Conservation (phyloP, 1,140 invertebrate genomes). For the Eufriesea mexicana region DNA sequence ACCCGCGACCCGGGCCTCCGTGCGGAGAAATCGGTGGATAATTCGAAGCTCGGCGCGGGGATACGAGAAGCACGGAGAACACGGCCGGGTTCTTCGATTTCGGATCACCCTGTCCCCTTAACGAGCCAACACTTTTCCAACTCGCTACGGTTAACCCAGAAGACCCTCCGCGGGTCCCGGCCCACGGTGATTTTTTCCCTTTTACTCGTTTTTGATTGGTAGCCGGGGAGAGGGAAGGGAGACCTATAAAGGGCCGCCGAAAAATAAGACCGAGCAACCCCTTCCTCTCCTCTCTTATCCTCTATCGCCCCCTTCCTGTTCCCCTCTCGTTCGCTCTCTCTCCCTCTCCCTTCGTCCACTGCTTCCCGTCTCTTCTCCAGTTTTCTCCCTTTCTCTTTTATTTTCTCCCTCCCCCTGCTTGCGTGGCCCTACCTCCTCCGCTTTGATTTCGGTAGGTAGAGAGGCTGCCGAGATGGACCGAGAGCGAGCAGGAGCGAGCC, state of each 20-base stretch:
- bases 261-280: constrained; percentile 76
- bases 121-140: constrained; percentile 76
- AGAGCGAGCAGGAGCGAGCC: constrained; percentile 22
- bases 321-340: constrained; percentile 10
- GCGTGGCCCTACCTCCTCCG: constrained; percentile 25
- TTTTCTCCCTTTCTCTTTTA: constrained; percentile 26
- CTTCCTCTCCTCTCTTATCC: constrained; percentile 41
- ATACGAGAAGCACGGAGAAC: too few species aligned
- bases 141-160: constrained; percentile 67
- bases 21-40: neutral
- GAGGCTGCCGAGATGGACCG: constrained; percentile 25
- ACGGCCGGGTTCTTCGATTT: neutral
- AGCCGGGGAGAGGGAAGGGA: constrained; percentile 62
- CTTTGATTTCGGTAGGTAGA: constrained; percentile 51
- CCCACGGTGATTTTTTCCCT: constrained; percentile 77
- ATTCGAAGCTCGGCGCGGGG: neutral
- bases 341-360: constrained; percentile 3
- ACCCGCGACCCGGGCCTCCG: too few species aligned
- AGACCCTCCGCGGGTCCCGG: constrained; percentile 76
- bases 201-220: constrained; percentile 81
- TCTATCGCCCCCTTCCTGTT: constrained; percentile 20
- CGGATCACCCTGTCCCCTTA: constrained; percentile 10
- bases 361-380: constrained; percentile 17
- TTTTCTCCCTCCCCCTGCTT: constrained; percentile 1
- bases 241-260: constrained; percentile 78